Evolutionary conservation across 2,797 vertebrate species (phyloP).

Genomic region (Melanotaenia nigrans): DNA sequence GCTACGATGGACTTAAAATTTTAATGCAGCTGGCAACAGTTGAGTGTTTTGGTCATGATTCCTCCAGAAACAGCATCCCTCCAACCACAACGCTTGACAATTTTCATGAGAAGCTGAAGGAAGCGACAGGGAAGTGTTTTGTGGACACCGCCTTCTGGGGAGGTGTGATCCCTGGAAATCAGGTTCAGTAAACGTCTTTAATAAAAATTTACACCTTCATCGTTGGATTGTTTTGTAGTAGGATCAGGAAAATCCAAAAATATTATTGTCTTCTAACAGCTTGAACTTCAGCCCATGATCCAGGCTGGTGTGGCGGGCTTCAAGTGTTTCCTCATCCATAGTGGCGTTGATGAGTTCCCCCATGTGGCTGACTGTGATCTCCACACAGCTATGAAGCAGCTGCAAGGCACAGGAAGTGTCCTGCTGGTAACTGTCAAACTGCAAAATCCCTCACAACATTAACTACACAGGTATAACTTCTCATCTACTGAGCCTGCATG

Average conservation of each 20-base stretch:
- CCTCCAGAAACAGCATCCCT: conserved; percentile 83
- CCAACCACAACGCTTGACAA: conserved; percentile 84
- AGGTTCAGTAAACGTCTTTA: conserved; percentile 65
- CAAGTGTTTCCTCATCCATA: conserved; percentile 89
- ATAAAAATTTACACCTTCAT: not conserved
- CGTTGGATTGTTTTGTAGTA: not conserved
- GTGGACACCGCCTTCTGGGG: conserved; percentile 89
- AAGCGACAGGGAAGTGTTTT: conserved; percentile 83
- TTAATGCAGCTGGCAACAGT: not conserved
- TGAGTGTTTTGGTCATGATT: not conserved
- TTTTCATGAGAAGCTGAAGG: conserved; percentile 78
- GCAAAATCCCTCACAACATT: not conserved
- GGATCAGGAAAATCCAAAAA: conserved; percentile 5
- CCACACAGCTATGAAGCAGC: conserved; percentile 82
- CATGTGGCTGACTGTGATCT: conserved; percentile 82
- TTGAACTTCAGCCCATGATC: conserved; percentile 83
- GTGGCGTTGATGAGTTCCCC: conserved; percentile 87
- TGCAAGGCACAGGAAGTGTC: conserved; percentile 84
- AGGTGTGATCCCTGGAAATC: conserved; percentile 86
- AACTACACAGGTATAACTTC: not conserved
- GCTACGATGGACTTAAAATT: not conserved
- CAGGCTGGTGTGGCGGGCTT: conserved; percentile 86
- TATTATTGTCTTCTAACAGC: conserved; percentile 57
- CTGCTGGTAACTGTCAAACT: conserved; percentile 79
- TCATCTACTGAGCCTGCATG: not conserved